phyloP scores from a whole-genome alignment of 2,888 invertebrate genomes.

The Nysson spinosus region DNA sequence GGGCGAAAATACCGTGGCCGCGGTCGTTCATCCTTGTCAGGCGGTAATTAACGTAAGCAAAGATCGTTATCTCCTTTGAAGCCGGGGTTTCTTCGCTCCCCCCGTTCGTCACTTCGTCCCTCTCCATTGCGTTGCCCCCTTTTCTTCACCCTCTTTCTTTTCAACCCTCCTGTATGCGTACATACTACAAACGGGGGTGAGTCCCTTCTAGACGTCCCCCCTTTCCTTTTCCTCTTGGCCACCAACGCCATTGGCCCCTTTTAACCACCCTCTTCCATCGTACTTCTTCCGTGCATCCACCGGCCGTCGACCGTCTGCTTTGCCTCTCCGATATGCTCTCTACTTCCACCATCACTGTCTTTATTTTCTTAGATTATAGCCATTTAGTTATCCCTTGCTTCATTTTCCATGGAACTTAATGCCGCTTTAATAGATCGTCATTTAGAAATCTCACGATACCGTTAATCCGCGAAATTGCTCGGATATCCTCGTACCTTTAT shows the following conservation, averaged over 20 bases:
- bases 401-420: neutral
- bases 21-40: conserved; percentile 61
- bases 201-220: neutral
- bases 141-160: conserved; percentile 4
- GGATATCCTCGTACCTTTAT: no score
- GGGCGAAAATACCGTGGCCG: conserved; percentile 45
- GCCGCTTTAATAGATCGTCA: no score
- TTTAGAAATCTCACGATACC: no score
- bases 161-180: conserved; percentile 3
- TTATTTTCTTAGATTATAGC: conserved; percentile 4
- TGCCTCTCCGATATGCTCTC: conserved; percentile 34
- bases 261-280: conserved; percentile 28
- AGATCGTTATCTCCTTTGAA: conserved; percentile 63
- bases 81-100: conserved; percentile 39
- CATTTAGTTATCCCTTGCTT: neutral
- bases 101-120: conserved; percentile 8
- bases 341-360: conserved; percentile 24
- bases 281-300: conserved; percentile 24
- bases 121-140: conserved; percentile 4
- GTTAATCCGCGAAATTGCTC: no score
- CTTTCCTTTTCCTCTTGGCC: conserved; percentile 10
- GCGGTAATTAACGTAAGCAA: conserved; percentile 64
- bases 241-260: conserved; percentile 24
- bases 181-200: no score
- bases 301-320: conserved; percentile 45